These are phyloP conservation scores for Varanus komodoensis DNA, from an alignment of 2,113 vertebrate species.

Conservation along the genomic window DNA sequence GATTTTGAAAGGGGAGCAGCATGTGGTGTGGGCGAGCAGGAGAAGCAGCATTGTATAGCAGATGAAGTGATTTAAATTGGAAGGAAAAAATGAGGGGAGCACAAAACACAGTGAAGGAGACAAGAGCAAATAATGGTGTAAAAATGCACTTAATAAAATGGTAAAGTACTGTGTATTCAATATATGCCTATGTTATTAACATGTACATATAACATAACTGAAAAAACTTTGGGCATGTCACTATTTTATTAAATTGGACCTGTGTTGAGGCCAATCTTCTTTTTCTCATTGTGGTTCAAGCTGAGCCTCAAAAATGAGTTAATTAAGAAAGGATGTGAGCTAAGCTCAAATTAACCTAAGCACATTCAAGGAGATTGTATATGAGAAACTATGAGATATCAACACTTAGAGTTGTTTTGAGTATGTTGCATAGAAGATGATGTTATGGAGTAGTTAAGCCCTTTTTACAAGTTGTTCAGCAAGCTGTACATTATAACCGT, in stretches of 20 bases:
- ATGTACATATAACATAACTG: not conserved
- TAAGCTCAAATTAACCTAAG: not conserved
- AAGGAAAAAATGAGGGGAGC: not conserved
- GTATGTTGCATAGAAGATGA: not conserved
- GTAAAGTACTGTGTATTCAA: no score
- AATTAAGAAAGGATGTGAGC: not conserved
- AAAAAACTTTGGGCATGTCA: not conserved
- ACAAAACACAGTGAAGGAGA: not conserved
- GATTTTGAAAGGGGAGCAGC: not conserved
- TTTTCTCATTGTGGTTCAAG: not conserved
- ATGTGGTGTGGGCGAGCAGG: no score
- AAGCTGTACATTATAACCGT: not conserved
- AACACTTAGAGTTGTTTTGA: not conserved
- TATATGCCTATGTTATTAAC: not conserved
- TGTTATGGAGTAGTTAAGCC: not conserved
- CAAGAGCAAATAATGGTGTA: no score
- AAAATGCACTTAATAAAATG: no score
- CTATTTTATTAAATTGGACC: not conserved
- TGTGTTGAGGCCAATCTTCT: not conserved
- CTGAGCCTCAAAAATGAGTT: not conserved
- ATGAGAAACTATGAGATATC: not conserved
- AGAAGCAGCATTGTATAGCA: not conserved
- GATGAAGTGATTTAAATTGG: not conserved
- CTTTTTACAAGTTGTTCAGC: not conserved
- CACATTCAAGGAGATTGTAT: not conserved